These are phyloP conservation scores for Cerastis rubricosa DNA, from an alignment of 2,888 invertebrate genomes.

Conservation along the genomic window DNA sequence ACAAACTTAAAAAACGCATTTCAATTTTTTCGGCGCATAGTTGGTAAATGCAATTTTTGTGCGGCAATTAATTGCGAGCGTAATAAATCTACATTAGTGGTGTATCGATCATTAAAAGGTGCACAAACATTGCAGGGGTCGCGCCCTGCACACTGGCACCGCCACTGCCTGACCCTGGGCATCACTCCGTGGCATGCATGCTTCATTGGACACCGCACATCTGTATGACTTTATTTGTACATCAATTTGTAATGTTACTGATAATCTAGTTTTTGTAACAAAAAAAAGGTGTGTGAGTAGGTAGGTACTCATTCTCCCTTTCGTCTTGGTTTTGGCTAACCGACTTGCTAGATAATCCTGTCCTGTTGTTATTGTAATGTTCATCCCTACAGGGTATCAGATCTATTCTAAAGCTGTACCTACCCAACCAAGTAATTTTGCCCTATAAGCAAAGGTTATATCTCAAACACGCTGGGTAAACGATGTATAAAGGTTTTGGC, in stretches of 20 bases:
- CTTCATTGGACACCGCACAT: conserved; percentile 58
- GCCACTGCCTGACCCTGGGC: conserved; percentile 66
- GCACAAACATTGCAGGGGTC: conserved; percentile 77
- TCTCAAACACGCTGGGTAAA: too few species aligned
- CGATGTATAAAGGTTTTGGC: too few species aligned
- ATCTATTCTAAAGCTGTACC: background rate
- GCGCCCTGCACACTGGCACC: conserved; percentile 64
- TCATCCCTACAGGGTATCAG: background rate
- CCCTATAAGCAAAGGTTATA: too few species aligned
- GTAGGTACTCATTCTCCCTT: background rate
- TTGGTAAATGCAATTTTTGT: background rate
- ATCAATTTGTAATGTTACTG: conserved; percentile 26
- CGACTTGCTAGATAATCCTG: background rate
- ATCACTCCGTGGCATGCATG: conserved; percentile 47
- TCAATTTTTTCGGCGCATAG: background rate
- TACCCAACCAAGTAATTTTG: too few species aligned
- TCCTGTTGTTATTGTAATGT: background rate
- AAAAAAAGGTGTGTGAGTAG: background rate
- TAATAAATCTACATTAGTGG: conserved; percentile 47
- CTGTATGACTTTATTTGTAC: conserved; percentile 49
- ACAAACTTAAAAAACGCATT: background rate
- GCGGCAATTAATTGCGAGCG: conserved; percentile 8
- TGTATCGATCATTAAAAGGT: conserved; percentile 84
- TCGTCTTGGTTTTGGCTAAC: background rate
- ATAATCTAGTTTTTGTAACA: background rate